Evolutionary conservation across 2,797 vertebrate species (phyloP).

Genomic region (Neosalanx taihuensis): DNA sequence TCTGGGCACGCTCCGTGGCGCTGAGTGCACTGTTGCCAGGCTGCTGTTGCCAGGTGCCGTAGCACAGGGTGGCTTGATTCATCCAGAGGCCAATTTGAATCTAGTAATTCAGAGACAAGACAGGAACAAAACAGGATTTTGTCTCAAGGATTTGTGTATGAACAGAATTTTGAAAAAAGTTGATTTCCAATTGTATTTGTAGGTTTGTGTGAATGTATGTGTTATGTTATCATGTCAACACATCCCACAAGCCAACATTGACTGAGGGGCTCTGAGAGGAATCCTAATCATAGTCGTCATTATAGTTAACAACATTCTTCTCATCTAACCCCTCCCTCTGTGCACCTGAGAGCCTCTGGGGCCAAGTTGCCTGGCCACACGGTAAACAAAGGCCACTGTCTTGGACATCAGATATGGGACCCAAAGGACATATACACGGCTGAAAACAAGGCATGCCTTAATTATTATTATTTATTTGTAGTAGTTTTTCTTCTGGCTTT

Average conservation of each 20-base stretch:
- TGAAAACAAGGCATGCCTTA: background rate
- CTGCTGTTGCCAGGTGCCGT: conserved; percentile 17
- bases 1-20: conserved; percentile 24
- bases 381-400: conserved; percentile 23
- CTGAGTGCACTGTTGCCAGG: conserved; percentile 51
- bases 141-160: background rate
- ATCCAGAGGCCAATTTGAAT: conserved; percentile 3
- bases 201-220: too few relatives aligned
- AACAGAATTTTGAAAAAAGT: background rate
- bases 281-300: too few relatives aligned
- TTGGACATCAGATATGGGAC: background rate
- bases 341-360: conserved; percentile 34
- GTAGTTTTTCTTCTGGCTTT: background rate
- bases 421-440: background rate
- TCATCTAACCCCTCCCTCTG: conserved; percentile 17
- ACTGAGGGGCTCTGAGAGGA: too few relatives aligned
- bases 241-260: too few relatives aligned
- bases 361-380: conserved; percentile 46
- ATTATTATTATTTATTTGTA: too few relatives aligned
- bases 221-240: too few relatives aligned
- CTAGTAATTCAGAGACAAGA: conserved; percentile 2
- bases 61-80: background rate
- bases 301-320: background rate
- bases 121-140: background rate
- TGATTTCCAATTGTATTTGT: too few relatives aligned